phyloP scores from a whole-genome alignment of 1,140 invertebrate species.

The Drosophila navojoa region DNA sequence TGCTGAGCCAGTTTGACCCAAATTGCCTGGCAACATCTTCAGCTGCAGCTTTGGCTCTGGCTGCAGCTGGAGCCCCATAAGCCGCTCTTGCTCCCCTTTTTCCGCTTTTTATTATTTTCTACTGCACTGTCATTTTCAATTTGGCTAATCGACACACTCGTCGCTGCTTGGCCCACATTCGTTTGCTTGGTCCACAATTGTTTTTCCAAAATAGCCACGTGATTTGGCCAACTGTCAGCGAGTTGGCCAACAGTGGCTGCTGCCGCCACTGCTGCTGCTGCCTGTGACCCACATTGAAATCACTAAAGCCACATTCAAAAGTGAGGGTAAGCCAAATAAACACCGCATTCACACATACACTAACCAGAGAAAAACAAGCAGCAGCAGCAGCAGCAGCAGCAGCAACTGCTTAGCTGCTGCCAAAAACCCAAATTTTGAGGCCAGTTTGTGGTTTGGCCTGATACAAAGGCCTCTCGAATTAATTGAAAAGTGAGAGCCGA shows the following conservation, averaged over 20 bases:
- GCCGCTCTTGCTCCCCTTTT: slow-evolving; percentile 41
- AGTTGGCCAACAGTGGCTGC: slow-evolving; percentile 50
- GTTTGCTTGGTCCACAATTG: slow-evolving; percentile 50
- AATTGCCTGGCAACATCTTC: slow-evolving; percentile 21
- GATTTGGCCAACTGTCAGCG: slow-evolving; percentile 46
- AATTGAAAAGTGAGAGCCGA: slow-evolving; percentile 76
- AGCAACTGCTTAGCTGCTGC: slow-evolving; percentile 3
- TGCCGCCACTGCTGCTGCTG: slow-evolving; percentile 4
- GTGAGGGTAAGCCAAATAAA: slow-evolving; percentile 39
- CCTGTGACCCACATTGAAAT: slow-evolving; percentile 70
- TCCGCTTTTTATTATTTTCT: slow-evolving; percentile 18
- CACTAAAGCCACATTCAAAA: slow-evolving; percentile 49
- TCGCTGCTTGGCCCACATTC: slow-evolving; percentile 2
- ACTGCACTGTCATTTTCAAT: slow-evolving; percentile 73
- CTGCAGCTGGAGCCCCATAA: slow-evolving; percentile 30
- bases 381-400: not conserved
- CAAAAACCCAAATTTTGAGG: slow-evolving; percentile 9
- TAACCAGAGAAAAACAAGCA: slow-evolving; percentile 6
- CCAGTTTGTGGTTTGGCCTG: slow-evolving; percentile 4
- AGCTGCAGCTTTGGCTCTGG: not conserved
- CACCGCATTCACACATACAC: slow-evolving; percentile 12
- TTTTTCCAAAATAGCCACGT: slow-evolving; percentile 65
- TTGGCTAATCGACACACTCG: slow-evolving; percentile 72
- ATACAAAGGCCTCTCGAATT: slow-evolving; percentile 50
- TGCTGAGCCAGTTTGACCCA: slow-evolving; percentile 22